Conservation (phyloP, 64 coral and sea anemone genomes). For the Actinia equina region DNA sequence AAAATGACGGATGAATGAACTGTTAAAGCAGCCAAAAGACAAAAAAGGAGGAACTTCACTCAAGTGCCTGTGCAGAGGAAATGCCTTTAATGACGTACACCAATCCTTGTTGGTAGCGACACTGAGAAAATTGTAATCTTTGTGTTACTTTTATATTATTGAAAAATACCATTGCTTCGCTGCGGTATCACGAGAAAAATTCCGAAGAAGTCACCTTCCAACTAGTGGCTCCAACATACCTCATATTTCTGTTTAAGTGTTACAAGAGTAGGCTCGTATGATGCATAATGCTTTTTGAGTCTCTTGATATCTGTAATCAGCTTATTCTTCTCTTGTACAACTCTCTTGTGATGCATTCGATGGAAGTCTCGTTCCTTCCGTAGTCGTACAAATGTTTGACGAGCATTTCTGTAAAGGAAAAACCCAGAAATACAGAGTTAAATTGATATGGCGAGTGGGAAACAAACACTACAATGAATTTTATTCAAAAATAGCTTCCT, state of each 20-base stretch:
- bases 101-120: neutral
- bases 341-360: conserved; percentile 98
- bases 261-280: conserved; percentile 92
- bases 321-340: conserved; percentile 96
- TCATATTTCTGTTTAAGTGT: conserved; percentile 98
- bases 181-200: neutral
- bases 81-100: neutral
- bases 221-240: conserved; percentile 13
- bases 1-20: neutral
- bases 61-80: too few relatives aligned
- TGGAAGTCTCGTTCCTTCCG: conserved; percentile 98
- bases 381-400: conserved; percentile 92
- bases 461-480: too few relatives aligned
- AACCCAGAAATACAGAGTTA: neutral
- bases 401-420: conserved; percentile 54
- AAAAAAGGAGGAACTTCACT: too few relatives aligned
- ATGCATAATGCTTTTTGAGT: conserved; percentile 95
- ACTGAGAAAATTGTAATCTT: too few relatives aligned
- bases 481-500: too few relatives aligned
- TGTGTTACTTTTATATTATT: too few relatives aligned
- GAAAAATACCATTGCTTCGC: too few relatives aligned
- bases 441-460: too few relatives aligned
- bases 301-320: conserved; percentile 95
- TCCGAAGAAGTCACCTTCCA: too few relatives aligned
- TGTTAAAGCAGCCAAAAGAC: too few relatives aligned